These are phyloP conservation scores for Drosophila serrata DNA, from an alignment of 1,140 invertebrate genomes.

Conservation along the genomic window DNA sequence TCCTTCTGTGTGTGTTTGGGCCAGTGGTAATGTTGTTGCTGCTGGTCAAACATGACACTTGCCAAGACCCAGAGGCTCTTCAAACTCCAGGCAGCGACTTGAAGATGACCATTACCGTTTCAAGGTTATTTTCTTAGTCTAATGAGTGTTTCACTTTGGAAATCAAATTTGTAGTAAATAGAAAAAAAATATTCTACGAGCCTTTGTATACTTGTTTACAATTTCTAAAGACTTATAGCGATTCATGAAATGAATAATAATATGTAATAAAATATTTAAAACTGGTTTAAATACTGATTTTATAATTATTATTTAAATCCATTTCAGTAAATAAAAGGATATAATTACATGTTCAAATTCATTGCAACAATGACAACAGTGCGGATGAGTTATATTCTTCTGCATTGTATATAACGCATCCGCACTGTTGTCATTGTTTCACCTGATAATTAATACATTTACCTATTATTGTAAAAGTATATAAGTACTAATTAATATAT, in stretches of 20 bases:
- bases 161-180: background rate
- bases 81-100: conserved; percentile 8
- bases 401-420: no score
- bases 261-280: no score
- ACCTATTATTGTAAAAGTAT: no score
- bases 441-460: no score
- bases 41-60: conserved; percentile 73
- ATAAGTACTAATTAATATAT: no score
- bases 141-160: no score
- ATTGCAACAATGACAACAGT: no score
- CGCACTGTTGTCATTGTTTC: no score
- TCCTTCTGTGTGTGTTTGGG: conserved; percentile 14
- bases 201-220: background rate
- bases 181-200: no score
- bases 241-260: no score
- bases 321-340: background rate
- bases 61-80: conserved; percentile 12
- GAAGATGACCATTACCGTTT: conserved; percentile 9
- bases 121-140: background rate
- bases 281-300: background rate
- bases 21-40: conserved; percentile 44
- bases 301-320: background rate
- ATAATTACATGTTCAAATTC: no score
- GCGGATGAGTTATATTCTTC: no score
- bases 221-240: background rate